A percentile compares a stretch with the other conserved stretches of the same genome.
These are phyloP conservation scores for Rhopalosiphum padi DNA, from an alignment of 1,140 invertebrate species.

Conservation along the genomic window DNA sequence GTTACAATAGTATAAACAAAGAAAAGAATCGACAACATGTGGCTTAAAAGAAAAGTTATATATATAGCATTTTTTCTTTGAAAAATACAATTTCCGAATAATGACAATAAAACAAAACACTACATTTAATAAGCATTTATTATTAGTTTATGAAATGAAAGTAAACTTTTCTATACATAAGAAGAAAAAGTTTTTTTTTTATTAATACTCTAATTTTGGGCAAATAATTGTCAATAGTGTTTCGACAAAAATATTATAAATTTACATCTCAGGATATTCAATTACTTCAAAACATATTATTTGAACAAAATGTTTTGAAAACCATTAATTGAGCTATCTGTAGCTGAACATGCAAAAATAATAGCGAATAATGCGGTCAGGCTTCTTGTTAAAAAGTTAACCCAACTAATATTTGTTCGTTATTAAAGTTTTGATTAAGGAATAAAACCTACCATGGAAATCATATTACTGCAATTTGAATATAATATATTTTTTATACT, in stretches of 20 bases:
- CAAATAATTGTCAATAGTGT: not conserved
- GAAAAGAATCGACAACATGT: not conserved
- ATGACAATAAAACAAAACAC: not conserved
- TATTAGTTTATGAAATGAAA: conserved; percentile 4
- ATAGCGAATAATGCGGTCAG: not conserved
- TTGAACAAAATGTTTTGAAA: not conserved
- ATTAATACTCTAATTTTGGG: not conserved
- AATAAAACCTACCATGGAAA: not conserved
- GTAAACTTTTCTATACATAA: not conserved
- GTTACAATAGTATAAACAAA: not conserved
- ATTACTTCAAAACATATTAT: not conserved
- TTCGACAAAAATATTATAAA: not conserved
- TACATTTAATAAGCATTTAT: conserved; percentile 29
- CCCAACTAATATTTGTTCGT: not conserved
- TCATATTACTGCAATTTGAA: not conserved
- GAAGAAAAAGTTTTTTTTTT: not conserved
- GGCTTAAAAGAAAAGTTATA: not conserved
- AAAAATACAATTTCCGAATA: not conserved
- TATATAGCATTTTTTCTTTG: not conserved
- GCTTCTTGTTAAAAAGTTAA: not conserved
- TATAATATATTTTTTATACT: not conserved
- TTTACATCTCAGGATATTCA: not conserved
- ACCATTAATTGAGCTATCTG: not conserved
- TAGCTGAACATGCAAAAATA: not conserved
- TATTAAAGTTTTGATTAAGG: not conserved